These are phyloP conservation scores for Gryllus bimaculatus DNA, from an alignment of 1,140 invertebrate genomes.

Conservation along the genomic window DNA sequence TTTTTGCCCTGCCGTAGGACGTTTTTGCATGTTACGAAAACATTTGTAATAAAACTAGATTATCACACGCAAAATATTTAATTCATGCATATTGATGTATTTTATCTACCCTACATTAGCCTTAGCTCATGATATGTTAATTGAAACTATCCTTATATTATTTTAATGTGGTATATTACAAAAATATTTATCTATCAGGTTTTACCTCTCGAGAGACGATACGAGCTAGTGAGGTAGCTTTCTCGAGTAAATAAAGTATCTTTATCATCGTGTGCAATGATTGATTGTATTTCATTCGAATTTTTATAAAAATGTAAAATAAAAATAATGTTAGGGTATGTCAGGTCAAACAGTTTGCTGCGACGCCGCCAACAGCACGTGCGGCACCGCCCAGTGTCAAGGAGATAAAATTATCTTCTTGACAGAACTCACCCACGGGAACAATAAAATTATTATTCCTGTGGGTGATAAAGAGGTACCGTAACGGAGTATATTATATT, in stretches of 20 bases:
- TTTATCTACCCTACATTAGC: background rate
- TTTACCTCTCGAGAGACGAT: background rate
- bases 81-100: background rate
- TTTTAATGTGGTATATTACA: background rate
- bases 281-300: background rate
- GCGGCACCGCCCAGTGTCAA: no score
- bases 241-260: background rate
- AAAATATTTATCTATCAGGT: background rate
- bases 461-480: no score
- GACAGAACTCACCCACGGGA: no score
- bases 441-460: no score
- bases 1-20: background rate
- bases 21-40: slow-evolving; percentile 2
- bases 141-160: background rate
- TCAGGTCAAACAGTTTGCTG: no score
- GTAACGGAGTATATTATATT: no score
- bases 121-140: background rate
- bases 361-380: no score
- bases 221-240: background rate
- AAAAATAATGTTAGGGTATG: no score
- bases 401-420: no score
- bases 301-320: no score
- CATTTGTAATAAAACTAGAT: background rate
- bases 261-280: background rate
- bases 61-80: background rate